Evolutionary conservation across 2,797 vertebrate species (phyloP).

Genomic region (Sebastes oblongus): DNA sequence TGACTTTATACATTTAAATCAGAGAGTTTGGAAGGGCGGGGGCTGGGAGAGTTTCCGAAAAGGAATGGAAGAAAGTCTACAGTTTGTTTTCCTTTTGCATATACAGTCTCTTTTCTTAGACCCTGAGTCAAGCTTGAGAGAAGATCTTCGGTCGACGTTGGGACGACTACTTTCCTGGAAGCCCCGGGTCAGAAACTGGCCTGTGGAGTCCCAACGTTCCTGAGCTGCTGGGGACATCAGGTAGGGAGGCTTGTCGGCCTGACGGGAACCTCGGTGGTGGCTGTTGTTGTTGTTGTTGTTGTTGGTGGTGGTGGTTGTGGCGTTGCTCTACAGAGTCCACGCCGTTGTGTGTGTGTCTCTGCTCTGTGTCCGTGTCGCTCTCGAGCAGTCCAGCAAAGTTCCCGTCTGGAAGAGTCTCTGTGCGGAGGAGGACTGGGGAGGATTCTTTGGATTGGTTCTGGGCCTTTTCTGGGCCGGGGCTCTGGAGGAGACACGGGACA

Average conservation of each 20-base stretch:
- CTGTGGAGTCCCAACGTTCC: slow-evolving; percentile 88
- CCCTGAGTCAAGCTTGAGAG: slow-evolving; percentile 97
- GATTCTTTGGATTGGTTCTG: slow-evolving; percentile 92
- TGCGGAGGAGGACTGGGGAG: slow-evolving; percentile 78
- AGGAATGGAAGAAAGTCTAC: slow-evolving; percentile 88
- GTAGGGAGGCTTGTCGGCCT: slow-evolving; percentile 89
- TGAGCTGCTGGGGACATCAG: slow-evolving; percentile 86
- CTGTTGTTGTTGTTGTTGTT: background rate
- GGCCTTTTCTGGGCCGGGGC: slow-evolving; percentile 83
- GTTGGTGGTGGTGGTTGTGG: background rate
- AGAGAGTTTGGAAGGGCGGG: slow-evolving; percentile 69
- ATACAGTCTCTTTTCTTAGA: slow-evolving; percentile 88
- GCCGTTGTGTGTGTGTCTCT: slow-evolving; percentile 63
- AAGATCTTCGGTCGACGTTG: slow-evolving; percentile 54
- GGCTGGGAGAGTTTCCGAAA: slow-evolving; percentile 43
- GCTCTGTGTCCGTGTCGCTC: slow-evolving; percentile 45
- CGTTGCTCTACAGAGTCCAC: slow-evolving; percentile 65
- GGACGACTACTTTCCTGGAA: slow-evolving; percentile 88
- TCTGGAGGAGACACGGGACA: slow-evolving; percentile 78
- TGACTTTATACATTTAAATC: slow-evolving; percentile 82
- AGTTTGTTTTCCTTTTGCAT: slow-evolving; percentile 91
- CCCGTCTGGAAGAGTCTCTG: slow-evolving; percentile 86
- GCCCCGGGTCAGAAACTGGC: slow-evolving; percentile 94
- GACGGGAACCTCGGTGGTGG: slow-evolving; percentile 81
- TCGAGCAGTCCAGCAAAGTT: slow-evolving; percentile 80